Evolutionary conservation across 2,888 invertebrate genomes (phyloP).

Genomic region (Linyphia triangularis): DNA sequence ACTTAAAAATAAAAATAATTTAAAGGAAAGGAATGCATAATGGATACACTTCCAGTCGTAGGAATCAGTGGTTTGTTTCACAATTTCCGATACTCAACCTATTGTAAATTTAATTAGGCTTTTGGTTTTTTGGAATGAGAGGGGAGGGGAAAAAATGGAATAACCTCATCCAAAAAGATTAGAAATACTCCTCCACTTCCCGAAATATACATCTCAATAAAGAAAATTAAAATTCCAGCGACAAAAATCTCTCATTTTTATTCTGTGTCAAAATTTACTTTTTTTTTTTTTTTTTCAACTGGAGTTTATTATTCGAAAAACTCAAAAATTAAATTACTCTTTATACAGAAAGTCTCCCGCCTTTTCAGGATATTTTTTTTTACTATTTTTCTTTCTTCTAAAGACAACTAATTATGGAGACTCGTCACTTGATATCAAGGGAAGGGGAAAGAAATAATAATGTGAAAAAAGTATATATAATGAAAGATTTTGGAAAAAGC

Average conservation of each 20-base stretch:
- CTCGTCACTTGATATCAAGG: constrained; percentile 22
- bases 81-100: constrained; percentile 66
- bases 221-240: constrained; percentile 65
- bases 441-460: not conserved
- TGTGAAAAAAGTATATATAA: constrained; percentile 13
- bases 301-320: constrained; percentile 71
- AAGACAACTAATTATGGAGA: constrained; percentile 67
- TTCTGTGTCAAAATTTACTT: constrained; percentile 4
- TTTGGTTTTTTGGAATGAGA: constrained; percentile 26
- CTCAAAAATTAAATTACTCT: constrained; percentile 70
- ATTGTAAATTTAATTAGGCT: constrained; percentile 74
- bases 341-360: constrained; percentile 10
- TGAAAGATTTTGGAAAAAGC: constrained; percentile 36
- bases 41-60: constrained; percentile 26
- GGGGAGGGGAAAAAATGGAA: constrained; percentile 15
- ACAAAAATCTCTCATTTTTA: constrained; percentile 66
- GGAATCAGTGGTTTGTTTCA: constrained; percentile 68
- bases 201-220: constrained; percentile 42
- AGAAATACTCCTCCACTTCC: constrained; percentile 36
- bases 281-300: constrained; percentile 33
- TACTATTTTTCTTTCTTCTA: constrained; percentile 20
- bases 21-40: constrained; percentile 29
- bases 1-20: not conserved
- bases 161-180: constrained; percentile 49
- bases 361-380: constrained; percentile 5